Base-by-base conservation (phyloP, 2,888 invertebrate species). In the Himalopsyche japonica region DNA sequence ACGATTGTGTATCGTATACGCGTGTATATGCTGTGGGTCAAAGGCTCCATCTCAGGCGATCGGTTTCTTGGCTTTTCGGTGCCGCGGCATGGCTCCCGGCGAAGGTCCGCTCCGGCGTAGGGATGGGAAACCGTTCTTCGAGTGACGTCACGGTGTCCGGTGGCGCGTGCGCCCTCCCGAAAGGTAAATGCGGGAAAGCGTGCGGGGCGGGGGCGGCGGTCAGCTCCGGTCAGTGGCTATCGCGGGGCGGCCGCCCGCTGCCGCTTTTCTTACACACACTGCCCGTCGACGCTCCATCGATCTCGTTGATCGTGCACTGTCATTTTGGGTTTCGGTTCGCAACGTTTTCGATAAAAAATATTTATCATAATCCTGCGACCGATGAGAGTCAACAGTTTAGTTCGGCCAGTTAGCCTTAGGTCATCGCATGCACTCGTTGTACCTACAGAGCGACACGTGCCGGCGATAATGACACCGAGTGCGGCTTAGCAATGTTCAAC, bases 161-260 rank as follows among this genome's bases (percentile, higher is more conserved):
- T 15, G 64, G 85, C 83, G 85, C 85, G 27, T 86, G 86, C 86
- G 86, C 84, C 20, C 34, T 70, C 27, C 24, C 15, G 24, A 20
- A 79, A 77, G 84, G 80, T 34, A 43, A 77, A 32, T 43, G 77
- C 27, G 47, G 85, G 84, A 76, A 79, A 83, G 81, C 32, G 15
- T 43, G 43, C 43, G 34, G 37, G 79, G 81, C 82, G 80, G 48
- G 30, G 76, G 34, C 37, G 37, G 47, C 34, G 85, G 84, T 82
- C 82, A 83, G 81, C 83, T 30, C 32, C 80, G 83, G 85, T 84
- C 85, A 86, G 86, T 82, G 81, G 86, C 83, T 79, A 76, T 43
- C 79, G 79, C 82, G 80, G 70, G 78, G 81, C 84, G 84, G 82
- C 84, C 79, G 84, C 82, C 84, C 84, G 83, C 83, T 49, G 83